Evolutionary conservation across 2,113 vertebrate genomes (phyloP).

Genomic region (Microtus oregoni): DNA sequence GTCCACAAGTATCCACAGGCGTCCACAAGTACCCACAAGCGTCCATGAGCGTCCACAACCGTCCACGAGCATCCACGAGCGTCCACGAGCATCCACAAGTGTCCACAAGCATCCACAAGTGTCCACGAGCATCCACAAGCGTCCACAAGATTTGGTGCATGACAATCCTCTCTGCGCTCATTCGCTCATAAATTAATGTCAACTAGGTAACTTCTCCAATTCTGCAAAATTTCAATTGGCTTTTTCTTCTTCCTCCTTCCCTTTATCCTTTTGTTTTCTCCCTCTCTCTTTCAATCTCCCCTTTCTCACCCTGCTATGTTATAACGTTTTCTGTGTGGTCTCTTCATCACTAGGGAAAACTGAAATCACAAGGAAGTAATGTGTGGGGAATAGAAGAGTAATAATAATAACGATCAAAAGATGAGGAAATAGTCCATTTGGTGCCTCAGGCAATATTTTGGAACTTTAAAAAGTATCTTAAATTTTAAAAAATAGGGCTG

Average conservation of each 20-base stretch:
- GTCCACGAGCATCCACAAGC: neutral
- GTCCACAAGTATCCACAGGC: neutral
- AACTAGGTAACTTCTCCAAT: neutral
- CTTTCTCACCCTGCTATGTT: neutral
- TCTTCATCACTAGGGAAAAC: neutral
- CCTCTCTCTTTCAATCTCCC: neutral
- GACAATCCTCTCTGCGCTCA: neutral
- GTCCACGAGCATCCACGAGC: neutral
- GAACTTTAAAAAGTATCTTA: constrained; percentile 31
- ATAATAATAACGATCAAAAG: neutral
- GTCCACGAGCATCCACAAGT: neutral
- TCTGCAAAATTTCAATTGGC: neutral
- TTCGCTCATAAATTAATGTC: neutral
- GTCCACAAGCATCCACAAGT: neutral
- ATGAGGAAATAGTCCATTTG: neutral
- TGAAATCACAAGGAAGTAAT: neutral
- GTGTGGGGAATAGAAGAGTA: neutral
- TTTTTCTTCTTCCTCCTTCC: constrained; percentile 19
- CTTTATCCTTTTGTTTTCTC: neutral
- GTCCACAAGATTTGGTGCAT: neutral
- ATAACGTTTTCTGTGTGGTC: neutral
- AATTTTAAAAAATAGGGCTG: neutral
- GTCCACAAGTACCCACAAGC: neutral
- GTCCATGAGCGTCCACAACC: neutral
- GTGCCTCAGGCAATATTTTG: neutral